Percentiles rank a stretch among this genome's conserved stretches.
phyloP scores from a whole-genome alignment of 2,888 invertebrate genomes.

The Mythimna albipuncta region DNA sequence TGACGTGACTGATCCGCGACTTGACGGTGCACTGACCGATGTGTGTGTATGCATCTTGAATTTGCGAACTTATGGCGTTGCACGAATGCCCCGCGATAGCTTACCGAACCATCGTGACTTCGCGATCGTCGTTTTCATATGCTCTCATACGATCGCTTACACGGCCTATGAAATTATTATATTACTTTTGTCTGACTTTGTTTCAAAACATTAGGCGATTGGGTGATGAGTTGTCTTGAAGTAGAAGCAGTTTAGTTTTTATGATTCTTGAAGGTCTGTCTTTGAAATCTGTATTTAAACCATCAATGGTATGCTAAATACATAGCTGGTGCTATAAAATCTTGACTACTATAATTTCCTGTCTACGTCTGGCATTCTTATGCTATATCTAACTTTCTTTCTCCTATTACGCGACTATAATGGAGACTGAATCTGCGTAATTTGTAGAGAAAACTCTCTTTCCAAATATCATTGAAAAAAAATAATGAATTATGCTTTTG shows the following conservation, averaged over 20 bases:
- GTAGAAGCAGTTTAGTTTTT: neutral
- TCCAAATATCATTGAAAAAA: neutral
- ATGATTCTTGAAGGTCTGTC: conserved; percentile 16
- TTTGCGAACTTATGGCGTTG: neutral
- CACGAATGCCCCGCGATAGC: neutral
- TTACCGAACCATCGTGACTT: neutral
- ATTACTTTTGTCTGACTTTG: too few relatives aligned
- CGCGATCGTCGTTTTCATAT: neutral
- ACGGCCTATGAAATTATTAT: neutral
- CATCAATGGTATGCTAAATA: conserved; percentile 5
- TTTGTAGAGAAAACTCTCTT: neutral
- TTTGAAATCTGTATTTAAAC: neutral
- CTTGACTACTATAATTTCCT: conserved; percentile 6
- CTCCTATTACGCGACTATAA: neutral
- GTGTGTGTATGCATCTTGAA: neutral
- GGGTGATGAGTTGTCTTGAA: conserved; percentile 8
- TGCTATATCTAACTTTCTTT: neutral
- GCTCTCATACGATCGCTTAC: neutral
- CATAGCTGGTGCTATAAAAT: conserved; percentile 38
- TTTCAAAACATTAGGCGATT: neutral
- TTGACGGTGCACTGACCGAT: neutral
- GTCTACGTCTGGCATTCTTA: neutral
- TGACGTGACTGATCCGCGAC: neutral
- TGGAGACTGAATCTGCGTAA: neutral
- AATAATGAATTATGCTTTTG: conserved; percentile 27